Base-by-base conservation (phyloP, 2,113 vertebrate genomes). In the Thermophis baileyi region DNA sequence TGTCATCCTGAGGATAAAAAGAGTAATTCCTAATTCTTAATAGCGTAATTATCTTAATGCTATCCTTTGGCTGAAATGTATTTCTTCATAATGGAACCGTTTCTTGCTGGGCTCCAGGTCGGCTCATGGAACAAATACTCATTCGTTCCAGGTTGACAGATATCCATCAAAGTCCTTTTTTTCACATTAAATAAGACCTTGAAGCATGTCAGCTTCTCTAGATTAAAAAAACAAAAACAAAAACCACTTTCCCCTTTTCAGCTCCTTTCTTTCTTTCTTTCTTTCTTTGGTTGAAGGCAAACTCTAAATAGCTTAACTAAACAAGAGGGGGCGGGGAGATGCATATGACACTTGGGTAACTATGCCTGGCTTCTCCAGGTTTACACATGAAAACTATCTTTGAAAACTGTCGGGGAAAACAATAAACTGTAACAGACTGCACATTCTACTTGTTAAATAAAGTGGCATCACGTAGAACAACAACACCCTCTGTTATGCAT, bases 21-120 rank as follows among this genome's bases (percentile, higher is more conserved):
- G 93, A 81, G 90, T 69, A 85, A 49, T 93, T 94, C 95, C 91
- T 55, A 92, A 94, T 2, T 47, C 96, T 93, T 94, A 93, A 93
- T 94, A 91, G 94, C 94, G 92, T 60, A 60, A 92, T 86, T 93
- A 55, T 60, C 94, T 95, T 93, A 89, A 92, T 74, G 94, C 90
- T 96, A 94, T 89, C 0, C 89, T 93, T 94, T 95, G 95, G 44
- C 81, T 96, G 93, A 94, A 96, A 96, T 94, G 96, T 47, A 51
- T 1, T 25, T 90, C 24, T 92, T 94, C 93, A 91, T 87, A 94
- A 44, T 81, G 94, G 94, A 95, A 95, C 92, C 50, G 92, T 93
- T 95, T 94, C 47, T 11, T 49, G 51, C 92, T 94, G 92, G 55
- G 94, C 55, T 93, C 95, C 91, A 95, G 93, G 74, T 60, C 20